Conservation (phyloP, 2,888 invertebrate genomes). For the Copidosoma aretas region DNA sequence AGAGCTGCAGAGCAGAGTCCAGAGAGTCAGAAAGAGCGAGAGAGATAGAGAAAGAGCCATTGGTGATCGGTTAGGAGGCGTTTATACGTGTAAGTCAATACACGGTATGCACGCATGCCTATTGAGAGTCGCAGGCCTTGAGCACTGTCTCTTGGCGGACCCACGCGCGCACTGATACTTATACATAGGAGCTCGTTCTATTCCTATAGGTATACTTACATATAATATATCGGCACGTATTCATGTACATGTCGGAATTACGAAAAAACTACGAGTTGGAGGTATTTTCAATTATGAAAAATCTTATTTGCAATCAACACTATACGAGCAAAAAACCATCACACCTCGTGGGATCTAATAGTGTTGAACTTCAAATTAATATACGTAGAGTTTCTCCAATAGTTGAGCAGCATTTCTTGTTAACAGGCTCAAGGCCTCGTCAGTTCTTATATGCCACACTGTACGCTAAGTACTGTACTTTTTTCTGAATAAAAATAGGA, state of each 20-base stretch:
- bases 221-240: background rate
- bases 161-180: constrained; percentile 54
- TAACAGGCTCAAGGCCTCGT: too few relatives aligned
- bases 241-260: background rate
- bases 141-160: constrained; percentile 55
- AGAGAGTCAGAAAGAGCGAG: background rate
- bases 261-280: too few relatives aligned
- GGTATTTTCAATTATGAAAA: too few relatives aligned
- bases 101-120: constrained; percentile 35
- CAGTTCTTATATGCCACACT: too few relatives aligned
- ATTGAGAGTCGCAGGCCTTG: constrained; percentile 56
- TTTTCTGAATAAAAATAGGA: too few relatives aligned
- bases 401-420: too few relatives aligned
- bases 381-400: too few relatives aligned
- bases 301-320: too few relatives aligned
- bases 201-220: constrained; percentile 16
- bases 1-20: background rate
- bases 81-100: background rate
- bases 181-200: constrained; percentile 31
- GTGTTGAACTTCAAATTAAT: too few relatives aligned
- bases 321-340: too few relatives aligned
- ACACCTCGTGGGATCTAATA: too few relatives aligned
- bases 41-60: constrained; percentile 8
- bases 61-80: constrained; percentile 15
- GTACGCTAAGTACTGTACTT: too few relatives aligned